Percentiles rank a stretch among this genome's conserved stretches.
Evolutionary conservation across 2,113 vertebrate species (phyloP).

Genomic region (Bombycilla garrulus): DNA sequence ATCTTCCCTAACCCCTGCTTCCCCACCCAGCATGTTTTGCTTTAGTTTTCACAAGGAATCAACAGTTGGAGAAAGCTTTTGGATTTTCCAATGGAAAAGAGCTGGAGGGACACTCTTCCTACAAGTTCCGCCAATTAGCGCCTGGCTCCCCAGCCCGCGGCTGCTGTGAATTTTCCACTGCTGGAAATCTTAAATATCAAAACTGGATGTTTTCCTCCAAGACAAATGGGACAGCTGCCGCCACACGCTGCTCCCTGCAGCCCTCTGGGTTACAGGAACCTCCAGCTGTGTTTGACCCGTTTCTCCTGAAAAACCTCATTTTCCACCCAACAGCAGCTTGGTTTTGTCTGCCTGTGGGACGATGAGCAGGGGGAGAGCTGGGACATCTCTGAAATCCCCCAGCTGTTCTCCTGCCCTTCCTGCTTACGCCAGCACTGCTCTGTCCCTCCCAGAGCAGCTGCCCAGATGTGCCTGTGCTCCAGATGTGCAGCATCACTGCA

Average conservation of each 20-base stretch:
- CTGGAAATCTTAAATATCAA: slow-evolving; percentile 35
- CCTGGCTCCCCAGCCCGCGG: background rate
- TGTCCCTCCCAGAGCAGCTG: background rate
- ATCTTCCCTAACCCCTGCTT: background rate
- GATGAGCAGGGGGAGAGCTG: accelerated
- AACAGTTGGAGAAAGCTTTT: slow-evolving; percentile 34
- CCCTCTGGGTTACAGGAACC: accelerated
- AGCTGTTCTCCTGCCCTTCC: background rate
- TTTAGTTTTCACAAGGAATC: slow-evolving; percentile 32
- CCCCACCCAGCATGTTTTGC: background rate
- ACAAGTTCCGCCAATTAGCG: slow-evolving; percentile 27
- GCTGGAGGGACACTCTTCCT: background rate
- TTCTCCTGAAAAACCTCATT: background rate
- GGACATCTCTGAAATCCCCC: background rate
- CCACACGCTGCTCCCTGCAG: background rate
- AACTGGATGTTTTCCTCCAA: background rate
- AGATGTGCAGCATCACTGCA: background rate
- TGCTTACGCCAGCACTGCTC: accelerated
- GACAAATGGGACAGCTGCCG: background rate
- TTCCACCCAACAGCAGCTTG: background rate
- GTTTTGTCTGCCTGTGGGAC: background rate
- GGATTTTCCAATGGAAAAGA: slow-evolving; percentile 61
- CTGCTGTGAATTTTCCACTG: slow-evolving; percentile 31
- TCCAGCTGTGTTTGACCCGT: accelerated
- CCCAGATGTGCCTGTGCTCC: slow-evolving; percentile 1